Conservation (phyloP, 1,140 invertebrate species). For the Nasonia longicornis region DNA sequence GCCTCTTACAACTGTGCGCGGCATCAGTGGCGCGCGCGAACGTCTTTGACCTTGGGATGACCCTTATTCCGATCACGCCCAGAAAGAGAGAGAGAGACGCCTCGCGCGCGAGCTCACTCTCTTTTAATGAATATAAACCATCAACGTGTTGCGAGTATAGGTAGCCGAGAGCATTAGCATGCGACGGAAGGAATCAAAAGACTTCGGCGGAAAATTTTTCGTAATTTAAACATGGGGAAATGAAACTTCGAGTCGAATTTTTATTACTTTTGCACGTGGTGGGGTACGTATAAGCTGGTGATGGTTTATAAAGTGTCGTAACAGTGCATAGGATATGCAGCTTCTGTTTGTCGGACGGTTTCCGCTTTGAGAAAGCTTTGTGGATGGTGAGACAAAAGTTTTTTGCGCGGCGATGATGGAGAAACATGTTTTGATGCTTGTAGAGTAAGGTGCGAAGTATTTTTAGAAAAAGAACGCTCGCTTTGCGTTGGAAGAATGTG, state of each 20-base stretch:
- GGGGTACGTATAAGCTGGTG: too few species aligned
- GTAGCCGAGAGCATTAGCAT: background rate
- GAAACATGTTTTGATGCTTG: background rate
- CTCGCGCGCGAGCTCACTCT: background rate
- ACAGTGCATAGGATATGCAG: background rate
- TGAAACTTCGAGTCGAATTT: background rate
- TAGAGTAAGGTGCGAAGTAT: background rate
- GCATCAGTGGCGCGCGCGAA: background rate
- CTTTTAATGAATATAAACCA: background rate
- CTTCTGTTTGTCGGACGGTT: background rate
- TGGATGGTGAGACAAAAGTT: background rate
- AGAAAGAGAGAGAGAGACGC: background rate
- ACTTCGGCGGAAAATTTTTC: background rate
- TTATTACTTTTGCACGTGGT: too few species aligned
- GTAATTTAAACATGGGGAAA: background rate
- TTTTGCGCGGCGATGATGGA: background rate
- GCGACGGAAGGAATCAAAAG: background rate
- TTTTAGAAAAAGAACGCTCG: background rate
- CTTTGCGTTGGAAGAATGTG: background rate
- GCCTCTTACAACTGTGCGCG: too few species aligned
- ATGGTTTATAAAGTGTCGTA: background rate
- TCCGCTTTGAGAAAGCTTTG: background rate
- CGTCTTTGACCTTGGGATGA: slow-evolving; percentile 28
- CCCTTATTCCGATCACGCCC: slow-evolving; percentile 33
- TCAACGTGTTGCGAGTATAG: background rate